A percentile compares a stretch with the other conserved stretches of the same genome.
These are phyloP conservation scores for Microtus montanus DNA, from an alignment of 2,113 vertebrate species.

Conservation along the genomic window DNA sequence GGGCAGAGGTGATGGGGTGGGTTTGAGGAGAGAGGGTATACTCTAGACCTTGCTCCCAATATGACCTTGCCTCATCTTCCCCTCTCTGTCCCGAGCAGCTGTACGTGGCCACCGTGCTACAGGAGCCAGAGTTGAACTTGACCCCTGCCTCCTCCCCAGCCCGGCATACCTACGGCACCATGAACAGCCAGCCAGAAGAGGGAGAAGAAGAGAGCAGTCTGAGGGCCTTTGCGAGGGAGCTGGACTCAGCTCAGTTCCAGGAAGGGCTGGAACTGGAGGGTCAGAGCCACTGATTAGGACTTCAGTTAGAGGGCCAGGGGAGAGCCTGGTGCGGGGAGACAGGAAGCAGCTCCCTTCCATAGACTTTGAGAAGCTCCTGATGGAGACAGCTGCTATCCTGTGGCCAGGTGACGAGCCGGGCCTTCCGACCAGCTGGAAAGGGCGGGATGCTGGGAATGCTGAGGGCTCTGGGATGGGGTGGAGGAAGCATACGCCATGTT, in stretches of 20 bases:
- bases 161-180: slow-evolving; percentile 94
- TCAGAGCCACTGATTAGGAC: slow-evolving; percentile 86
- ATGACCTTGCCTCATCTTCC: background rate
- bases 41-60: background rate
- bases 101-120: slow-evolving; percentile 94
- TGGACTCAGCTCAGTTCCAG: slow-evolving; percentile 87
- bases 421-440: slow-evolving; percentile 4
- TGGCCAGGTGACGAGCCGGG: background rate
- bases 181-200: slow-evolving; percentile 90
- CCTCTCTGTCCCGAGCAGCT: slow-evolving; percentile 84
- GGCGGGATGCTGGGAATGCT: background rate
- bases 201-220: slow-evolving; percentile 81
- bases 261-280: slow-evolving; percentile 89
- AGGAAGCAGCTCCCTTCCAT: slow-evolving; percentile 47
- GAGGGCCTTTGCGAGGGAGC: slow-evolving; percentile 89
- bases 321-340: slow-evolving; percentile 23
- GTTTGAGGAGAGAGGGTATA: background rate
- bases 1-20: too few relatives aligned
- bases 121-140: slow-evolving; percentile 95
- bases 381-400: background rate
- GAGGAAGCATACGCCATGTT: background rate
- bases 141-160: slow-evolving; percentile 94
- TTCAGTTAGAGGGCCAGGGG: rapidly evolving
- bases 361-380: slow-evolving; percentile 44
- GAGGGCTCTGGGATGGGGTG: background rate